These are phyloP conservation scores for Sphenopsis melanotis DNA, from an alignment of 2,797 vertebrate genomes.

Conservation along the genomic window DNA sequence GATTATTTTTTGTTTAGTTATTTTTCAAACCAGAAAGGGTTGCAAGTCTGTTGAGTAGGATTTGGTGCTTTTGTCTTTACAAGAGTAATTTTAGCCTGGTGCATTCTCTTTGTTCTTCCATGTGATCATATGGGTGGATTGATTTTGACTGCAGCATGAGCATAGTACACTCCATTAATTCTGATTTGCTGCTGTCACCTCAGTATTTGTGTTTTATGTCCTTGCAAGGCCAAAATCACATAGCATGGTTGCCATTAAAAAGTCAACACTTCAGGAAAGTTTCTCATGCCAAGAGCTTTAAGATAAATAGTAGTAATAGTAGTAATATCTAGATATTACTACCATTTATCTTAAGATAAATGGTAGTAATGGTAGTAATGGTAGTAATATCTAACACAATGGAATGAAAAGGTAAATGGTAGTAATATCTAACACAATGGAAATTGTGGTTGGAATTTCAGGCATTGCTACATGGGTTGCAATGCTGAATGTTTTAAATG, in stretches of 20 bases:
- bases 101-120: constrained; percentile 34
- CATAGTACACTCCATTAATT: constrained; percentile 6
- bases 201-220: not conserved
- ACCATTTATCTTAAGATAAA: too few species aligned
- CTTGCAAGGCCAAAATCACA: not conserved
- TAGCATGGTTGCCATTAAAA: not conserved
- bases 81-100: constrained; percentile 25
- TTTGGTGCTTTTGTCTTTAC: constrained; percentile 1
- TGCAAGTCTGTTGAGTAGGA: constrained; percentile 1
- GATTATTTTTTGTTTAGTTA: not conserved
- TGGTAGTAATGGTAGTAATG: too few species aligned
- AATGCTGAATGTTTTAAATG: not conserved
- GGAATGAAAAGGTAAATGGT: too few species aligned
- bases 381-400: not conserved
- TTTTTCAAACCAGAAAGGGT: constrained; percentile 48
- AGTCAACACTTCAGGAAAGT: not conserved
- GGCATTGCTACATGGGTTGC: not conserved
- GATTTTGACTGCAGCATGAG: constrained; percentile 43
- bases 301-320: not conserved
- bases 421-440: not conserved
- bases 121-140: constrained; percentile 23
- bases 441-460: not conserved
- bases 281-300: not conserved
- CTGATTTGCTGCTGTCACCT: constrained; percentile 4
- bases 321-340: not conserved